Conservation (phyloP, 2,113 vertebrate species). For the Percina caprodes region DNA sequence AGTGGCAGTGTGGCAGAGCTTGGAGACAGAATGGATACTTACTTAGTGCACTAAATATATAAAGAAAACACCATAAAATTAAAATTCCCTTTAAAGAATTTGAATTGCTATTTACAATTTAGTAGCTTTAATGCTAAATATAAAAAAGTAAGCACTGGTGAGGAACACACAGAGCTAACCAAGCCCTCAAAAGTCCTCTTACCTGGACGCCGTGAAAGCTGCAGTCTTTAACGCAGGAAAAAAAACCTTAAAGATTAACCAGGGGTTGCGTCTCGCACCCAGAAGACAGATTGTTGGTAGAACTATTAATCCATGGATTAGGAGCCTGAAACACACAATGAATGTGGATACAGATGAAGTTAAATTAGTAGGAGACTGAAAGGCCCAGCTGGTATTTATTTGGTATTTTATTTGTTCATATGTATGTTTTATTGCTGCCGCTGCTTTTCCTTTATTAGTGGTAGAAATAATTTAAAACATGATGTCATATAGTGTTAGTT, state of each 20-base stretch:
- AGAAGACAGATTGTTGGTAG: background rate
- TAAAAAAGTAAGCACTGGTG: background rate
- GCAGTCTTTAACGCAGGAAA: conserved; percentile 2
- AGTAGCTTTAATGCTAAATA: background rate
- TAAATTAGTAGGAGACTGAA: background rate
- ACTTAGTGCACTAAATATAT: too few relatives aligned
- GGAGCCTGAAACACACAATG: conserved; percentile 5
- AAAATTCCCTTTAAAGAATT: too few relatives aligned
- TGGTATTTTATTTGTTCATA: background rate
- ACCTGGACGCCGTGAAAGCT: background rate
- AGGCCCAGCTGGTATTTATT: background rate
- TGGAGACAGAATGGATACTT: background rate
- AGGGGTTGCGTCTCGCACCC: background rate
- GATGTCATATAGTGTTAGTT: background rate
- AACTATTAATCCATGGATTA: background rate
- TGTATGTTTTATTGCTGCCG: too few relatives aligned
- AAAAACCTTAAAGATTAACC: background rate
- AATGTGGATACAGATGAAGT: background rate
- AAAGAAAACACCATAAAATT: too few relatives aligned
- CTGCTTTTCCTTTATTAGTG: too few relatives aligned
- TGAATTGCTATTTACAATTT: too few relatives aligned
- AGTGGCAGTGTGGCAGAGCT: conserved; percentile 17
- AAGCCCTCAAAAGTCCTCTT: background rate
- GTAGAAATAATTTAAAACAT: background rate
- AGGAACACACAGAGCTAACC: background rate